Conservation (phyloP, 2,797 vertebrate species). For the Ptychobarbus kaznakovi region DNA sequence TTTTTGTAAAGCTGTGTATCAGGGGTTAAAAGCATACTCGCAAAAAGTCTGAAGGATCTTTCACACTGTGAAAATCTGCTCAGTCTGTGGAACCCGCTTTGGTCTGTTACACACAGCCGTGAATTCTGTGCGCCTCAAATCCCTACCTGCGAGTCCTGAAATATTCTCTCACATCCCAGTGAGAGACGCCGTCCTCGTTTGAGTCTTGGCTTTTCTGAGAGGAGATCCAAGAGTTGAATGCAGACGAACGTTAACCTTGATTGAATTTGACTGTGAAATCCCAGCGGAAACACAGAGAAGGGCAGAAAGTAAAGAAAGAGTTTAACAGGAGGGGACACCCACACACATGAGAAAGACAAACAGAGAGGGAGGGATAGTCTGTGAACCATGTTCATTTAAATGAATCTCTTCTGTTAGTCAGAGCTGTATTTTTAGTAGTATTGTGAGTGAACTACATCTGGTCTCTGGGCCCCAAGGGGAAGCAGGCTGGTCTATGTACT, state of each 20-base stretch:
- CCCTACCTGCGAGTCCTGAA: conserved; percentile 45
- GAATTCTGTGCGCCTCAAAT: conserved; percentile 31
- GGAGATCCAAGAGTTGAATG: conserved; percentile 33
- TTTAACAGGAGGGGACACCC: conserved; percentile 40
- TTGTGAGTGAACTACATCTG: conserved; percentile 63
- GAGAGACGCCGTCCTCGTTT: conserved; percentile 33
- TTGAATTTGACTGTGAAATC: conserved; percentile 45
- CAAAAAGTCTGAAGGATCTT: conserved; percentile 19
- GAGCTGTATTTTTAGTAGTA: conserved; percentile 68
- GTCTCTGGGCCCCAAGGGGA: conserved; percentile 67
- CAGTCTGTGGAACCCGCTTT: conserved; percentile 39
- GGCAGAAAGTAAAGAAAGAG: conserved; percentile 48
- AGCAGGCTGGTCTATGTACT: conserved; percentile 57
- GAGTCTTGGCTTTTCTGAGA: conserved; percentile 35
- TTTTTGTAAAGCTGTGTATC: conserved; percentile 30
- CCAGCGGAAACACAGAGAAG: conserved; percentile 34
- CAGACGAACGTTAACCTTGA: too few relatives aligned
- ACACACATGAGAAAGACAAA: conserved; percentile 39
- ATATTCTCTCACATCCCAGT: conserved; percentile 48
- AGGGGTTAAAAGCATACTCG: conserved; percentile 36
- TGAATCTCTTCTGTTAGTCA: conserved; percentile 63
- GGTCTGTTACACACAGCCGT: conserved; percentile 43
- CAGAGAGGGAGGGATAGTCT: conserved; percentile 37
- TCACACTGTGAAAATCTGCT: conserved; percentile 39
- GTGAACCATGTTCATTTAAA: conserved; percentile 63